Base-by-base conservation (phyloP, 2,797 vertebrate species). In the Melanotaenia trifasciata region DNA sequence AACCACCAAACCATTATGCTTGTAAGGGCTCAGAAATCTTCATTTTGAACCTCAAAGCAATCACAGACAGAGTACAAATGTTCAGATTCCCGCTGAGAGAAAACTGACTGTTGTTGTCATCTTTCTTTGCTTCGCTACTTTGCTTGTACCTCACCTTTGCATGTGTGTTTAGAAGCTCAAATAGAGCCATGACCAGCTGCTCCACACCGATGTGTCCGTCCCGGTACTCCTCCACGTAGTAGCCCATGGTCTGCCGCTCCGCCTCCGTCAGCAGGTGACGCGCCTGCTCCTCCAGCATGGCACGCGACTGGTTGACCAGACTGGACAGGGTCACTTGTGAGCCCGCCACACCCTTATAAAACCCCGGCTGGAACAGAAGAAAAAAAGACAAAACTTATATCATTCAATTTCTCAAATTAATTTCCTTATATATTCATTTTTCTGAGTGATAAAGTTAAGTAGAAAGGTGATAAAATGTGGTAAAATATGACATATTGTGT, bases 251-350 rank as follows among this genome's bases (percentile, higher is more conserved):
- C 62, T 96, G 94, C 0, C 95, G 82, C 86, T 99, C 98, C 0
- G 92, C 90, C 36, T 96, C 96, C 0, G 94, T 98, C 87, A 99
- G 95, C 77, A 99, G 90, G 78, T 97, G 96, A 32, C 97, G 94
- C 0, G 96, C 97, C 83, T 97, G 97, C 72, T 98, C 98, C 84
- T 98, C 98, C 90, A 99, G 93, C 93, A 98, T 95, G 43, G 94
- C 96, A 0, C 96, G 92, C 0, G 94, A 95, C 92, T 99, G 98
- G 94, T 97, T 98, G 81, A 96, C 96, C 91, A 99, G 90, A 90
- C 95, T 99, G 93, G 96, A 97, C 87, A 98, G 94, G 0, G 96
- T 99, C 72, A 99, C 97, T 92, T 99, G 97, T 0, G 98, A 99
- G 78, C 98, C 97, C 0, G 96, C 96, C 22, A 97, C 95, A 1